These are phyloP conservation scores for Galeruca laticollis DNA, from an alignment of 2,888 invertebrate genomes.

Conservation along the genomic window DNA sequence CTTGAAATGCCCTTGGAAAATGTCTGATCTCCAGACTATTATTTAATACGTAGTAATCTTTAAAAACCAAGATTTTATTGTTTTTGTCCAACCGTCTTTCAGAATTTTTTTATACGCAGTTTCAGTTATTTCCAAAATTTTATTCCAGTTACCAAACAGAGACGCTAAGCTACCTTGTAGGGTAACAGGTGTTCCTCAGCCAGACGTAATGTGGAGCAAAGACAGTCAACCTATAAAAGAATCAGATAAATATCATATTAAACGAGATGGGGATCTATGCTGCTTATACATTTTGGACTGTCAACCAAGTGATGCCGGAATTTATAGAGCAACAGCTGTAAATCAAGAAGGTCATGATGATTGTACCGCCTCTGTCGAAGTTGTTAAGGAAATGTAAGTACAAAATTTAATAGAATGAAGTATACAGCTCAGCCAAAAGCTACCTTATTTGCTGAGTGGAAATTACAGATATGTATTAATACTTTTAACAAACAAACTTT, in stretches of 20 bases:
- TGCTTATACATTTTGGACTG: conserved; percentile 82
- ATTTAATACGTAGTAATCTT: too few species aligned
- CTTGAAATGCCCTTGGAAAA: too few species aligned
- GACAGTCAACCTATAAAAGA: conserved; percentile 80
- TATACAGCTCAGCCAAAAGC: not conserved
- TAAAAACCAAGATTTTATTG: too few species aligned
- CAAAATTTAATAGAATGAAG: not conserved
- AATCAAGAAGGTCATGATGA: conserved; percentile 85
- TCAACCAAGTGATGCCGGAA: conserved; percentile 76
- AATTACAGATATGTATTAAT: too few species aligned
- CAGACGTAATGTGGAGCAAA: conserved; percentile 89
- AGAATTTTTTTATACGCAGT: too few species aligned
- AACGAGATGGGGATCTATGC: conserved; percentile 83
- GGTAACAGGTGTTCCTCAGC: conserved; percentile 83
- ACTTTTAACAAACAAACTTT: too few species aligned
- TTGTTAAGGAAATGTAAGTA: conserved; percentile 86
- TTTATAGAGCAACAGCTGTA: conserved; percentile 81
- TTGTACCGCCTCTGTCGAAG: conserved; percentile 80
- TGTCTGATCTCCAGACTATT: too few species aligned
- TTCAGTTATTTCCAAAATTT: not conserved
- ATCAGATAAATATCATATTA: conserved; percentile 79
- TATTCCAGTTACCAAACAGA: conserved; percentile 74
- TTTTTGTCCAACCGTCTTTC: too few species aligned
- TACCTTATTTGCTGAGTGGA: too few species aligned
- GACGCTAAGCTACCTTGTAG: conserved; percentile 88